These are phyloP conservation scores for Hemichromis elongatus DNA, from an alignment of 2,113 vertebrate genomes.

Conservation along the genomic window DNA sequence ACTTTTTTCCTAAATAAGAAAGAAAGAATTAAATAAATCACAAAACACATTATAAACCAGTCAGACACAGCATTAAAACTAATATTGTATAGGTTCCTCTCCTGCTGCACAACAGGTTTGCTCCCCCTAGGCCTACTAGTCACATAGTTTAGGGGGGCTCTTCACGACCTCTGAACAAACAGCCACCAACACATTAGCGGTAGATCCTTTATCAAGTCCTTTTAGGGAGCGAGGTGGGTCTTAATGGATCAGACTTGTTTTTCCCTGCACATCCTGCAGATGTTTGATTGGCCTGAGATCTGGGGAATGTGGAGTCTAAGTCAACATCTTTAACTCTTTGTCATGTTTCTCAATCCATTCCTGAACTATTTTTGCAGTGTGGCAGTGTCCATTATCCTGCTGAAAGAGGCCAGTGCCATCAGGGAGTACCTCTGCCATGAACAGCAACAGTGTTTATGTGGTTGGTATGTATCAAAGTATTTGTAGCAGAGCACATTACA, in stretches of 20 bases:
- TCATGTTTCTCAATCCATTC: neutral
- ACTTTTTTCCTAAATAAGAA: neutral
- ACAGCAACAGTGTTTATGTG: neutral
- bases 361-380: neutral
- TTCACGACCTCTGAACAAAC: neutral
- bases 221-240: neutral
- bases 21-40: neutral
- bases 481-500: neutral
- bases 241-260: neutral
- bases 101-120: neutral
- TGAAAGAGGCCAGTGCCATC: neutral
- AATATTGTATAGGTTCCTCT: neutral
- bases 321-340: neutral
- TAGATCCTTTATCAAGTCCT: neutral
- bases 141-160: neutral
- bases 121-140: neutral
- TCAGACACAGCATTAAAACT: neutral
- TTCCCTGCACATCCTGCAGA: neutral
- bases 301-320: neutral
- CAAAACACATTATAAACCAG: neutral
- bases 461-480: neutral
- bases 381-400: neutral
- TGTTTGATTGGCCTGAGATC: neutral
- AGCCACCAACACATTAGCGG: neutral
- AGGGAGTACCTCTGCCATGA: neutral